These are phyloP conservation scores for Drosophila truncata DNA, from an alignment of 1,140 invertebrate species.

Conservation along the genomic window DNA sequence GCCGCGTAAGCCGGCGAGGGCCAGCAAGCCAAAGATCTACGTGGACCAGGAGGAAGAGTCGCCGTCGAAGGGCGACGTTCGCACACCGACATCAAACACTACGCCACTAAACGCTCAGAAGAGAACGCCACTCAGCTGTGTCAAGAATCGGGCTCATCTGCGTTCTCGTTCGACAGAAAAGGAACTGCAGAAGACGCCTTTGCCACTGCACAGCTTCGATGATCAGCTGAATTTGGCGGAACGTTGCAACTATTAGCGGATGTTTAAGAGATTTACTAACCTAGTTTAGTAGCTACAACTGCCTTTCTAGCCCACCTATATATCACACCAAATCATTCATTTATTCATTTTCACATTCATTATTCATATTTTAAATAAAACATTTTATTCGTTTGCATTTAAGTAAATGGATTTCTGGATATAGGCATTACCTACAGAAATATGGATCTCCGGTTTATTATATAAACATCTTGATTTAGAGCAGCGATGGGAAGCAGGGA, in stretches of 20 bases:
- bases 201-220: slow-evolving; percentile 55
- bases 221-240: slow-evolving; percentile 63
- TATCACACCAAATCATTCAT: slow-evolving; percentile 16
- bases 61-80: background rate
- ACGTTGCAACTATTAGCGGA: slow-evolving; percentile 37
- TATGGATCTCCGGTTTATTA: background rate
- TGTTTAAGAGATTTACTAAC: slow-evolving; percentile 54
- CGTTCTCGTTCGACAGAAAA: slow-evolving; percentile 69
- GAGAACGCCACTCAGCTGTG: slow-evolving; percentile 73
- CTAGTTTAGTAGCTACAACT: slow-evolving; percentile 45
- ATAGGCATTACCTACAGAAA: background rate
- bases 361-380: slow-evolving; percentile 31
- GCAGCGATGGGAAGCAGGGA: background rate
- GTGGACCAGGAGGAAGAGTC: slow-evolving; percentile 60
- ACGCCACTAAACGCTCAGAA: slow-evolving; percentile 42
- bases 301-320: slow-evolving; percentile 36
- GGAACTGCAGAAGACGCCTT: slow-evolving; percentile 51
- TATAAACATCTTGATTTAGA: background rate
- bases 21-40: slow-evolving; percentile 66
- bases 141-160: slow-evolving; percentile 67
- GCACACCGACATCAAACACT: slow-evolving; percentile 16
- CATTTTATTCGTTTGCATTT: slow-evolving; percentile 27
- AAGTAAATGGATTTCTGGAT: background rate
- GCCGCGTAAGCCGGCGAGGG: slow-evolving; percentile 60
- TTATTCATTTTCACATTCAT: slow-evolving; percentile 14